Conservation (phyloP, 2,113 vertebrate genomes). For the Ctenodactylus gundi region DNA sequence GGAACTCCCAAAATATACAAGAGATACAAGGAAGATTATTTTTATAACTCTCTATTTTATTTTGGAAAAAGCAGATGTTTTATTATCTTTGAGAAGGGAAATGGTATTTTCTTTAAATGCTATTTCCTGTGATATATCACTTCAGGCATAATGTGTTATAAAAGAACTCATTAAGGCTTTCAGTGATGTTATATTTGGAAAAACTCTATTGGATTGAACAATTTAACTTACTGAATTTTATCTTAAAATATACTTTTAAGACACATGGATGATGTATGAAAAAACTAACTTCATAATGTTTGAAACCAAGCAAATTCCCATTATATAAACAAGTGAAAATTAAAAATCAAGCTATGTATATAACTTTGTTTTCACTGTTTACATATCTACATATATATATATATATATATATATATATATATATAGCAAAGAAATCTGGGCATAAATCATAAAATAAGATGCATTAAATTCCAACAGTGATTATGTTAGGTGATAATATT, state of each 20-base stretch:
- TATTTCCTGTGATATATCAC: conserved; percentile 58
- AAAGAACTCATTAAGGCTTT: conserved; percentile 17
- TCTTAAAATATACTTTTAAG: conserved; percentile 18
- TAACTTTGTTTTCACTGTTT: background rate
- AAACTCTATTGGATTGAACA: conserved; percentile 20
- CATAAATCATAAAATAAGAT: background rate
- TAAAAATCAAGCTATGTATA: background rate
- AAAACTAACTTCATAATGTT: conserved; percentile 11
- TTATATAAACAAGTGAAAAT: conserved; percentile 3
- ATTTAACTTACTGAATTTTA: conserved; percentile 13
- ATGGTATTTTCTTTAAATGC: conserved; percentile 57
- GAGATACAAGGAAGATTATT: conserved; percentile 58
- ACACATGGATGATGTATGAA: background rate
- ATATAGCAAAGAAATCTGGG: background rate
- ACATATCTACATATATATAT: background rate
- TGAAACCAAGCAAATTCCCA: background rate
- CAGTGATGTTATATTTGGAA: conserved; percentile 50
- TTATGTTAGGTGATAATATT: background rate
- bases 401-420: background rate
- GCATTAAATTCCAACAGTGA: background rate
- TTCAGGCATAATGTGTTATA: conserved; percentile 59
- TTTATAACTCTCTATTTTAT: conserved; percentile 52
- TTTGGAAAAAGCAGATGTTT: conserved; percentile 38
- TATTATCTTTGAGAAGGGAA: conserved; percentile 61
- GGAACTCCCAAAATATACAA: conserved; percentile 49